Evolutionary conservation across 2,113 vertebrate species (phyloP).

Genomic region (Mormoops blainvillei): DNA sequence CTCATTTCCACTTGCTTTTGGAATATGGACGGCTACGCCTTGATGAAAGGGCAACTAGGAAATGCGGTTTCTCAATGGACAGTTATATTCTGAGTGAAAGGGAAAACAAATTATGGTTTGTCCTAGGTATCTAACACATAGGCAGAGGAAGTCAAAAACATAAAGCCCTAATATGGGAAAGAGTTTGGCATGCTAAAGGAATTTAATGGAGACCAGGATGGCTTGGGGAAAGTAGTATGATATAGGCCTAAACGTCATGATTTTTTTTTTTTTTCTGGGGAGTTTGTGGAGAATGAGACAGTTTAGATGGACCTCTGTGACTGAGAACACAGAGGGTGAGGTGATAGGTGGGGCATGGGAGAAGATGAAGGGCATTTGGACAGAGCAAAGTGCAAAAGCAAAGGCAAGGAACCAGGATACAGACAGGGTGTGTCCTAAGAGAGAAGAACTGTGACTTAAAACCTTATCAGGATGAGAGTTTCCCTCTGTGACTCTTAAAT

Average conservation of each 20-base stretch:
- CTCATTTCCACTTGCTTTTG: not conserved
- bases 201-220: not conserved
- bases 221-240: not conserved
- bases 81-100: not conserved
- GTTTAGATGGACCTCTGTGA: not conserved
- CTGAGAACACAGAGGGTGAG: not conserved
- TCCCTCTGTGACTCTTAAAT: not conserved
- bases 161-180: not conserved
- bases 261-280: not conserved
- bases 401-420: not conserved
- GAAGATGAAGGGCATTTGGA: not conserved
- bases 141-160: not conserved
- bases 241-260: not conserved
- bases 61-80: not conserved
- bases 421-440: not conserved
- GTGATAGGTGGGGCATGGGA: not conserved
- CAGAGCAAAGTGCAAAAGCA: not conserved
- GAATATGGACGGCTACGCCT: not conserved
- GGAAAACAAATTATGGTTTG: not conserved
- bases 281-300: not conserved
- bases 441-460: not conserved
- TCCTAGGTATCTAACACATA: not conserved
- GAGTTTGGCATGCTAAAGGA: not conserved
- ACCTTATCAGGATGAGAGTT: not conserved
- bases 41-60: not conserved